phyloP scores from a whole-genome alignment of 2,113 vertebrate genomes.

The Apodemus sylvaticus region DNA sequence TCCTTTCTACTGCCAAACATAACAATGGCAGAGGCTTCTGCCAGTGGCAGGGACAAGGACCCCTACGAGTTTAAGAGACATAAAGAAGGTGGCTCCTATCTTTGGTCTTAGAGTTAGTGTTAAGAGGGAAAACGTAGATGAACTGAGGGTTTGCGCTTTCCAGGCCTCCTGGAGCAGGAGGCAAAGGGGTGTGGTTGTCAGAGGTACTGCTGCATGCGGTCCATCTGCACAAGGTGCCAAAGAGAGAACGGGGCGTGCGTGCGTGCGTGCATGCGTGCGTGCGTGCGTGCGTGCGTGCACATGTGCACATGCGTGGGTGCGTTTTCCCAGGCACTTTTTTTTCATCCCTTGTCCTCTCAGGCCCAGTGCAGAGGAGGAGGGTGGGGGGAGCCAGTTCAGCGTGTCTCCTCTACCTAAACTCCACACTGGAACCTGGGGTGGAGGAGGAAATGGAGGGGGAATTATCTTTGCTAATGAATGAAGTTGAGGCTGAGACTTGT shows the following conservation, averaged over 20 bases:
- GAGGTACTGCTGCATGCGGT: too few species aligned
- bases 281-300: accelerated
- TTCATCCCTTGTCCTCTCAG: background rate
- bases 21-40: background rate
- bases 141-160: background rate
- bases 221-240: background rate
- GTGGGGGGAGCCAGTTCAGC: background rate
- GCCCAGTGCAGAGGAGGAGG: too few species aligned
- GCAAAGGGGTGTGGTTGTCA: too few species aligned
- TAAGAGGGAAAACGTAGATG: background rate
- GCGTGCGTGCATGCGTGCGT: too few species aligned
- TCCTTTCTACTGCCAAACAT: background rate
- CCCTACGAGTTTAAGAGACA: background rate
- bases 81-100: background rate
- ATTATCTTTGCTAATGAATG: background rate
- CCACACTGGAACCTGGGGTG: background rate
- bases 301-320: background rate
- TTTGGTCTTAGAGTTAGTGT: background rate
- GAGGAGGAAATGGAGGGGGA: background rate
- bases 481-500: background rate
- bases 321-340: background rate
- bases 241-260: background rate
- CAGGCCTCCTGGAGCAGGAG: background rate
- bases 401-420: background rate
- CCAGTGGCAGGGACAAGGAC: background rate